Base-by-base conservation (phyloP, 2,797 vertebrate species). In the Xenops minutus region DNA sequence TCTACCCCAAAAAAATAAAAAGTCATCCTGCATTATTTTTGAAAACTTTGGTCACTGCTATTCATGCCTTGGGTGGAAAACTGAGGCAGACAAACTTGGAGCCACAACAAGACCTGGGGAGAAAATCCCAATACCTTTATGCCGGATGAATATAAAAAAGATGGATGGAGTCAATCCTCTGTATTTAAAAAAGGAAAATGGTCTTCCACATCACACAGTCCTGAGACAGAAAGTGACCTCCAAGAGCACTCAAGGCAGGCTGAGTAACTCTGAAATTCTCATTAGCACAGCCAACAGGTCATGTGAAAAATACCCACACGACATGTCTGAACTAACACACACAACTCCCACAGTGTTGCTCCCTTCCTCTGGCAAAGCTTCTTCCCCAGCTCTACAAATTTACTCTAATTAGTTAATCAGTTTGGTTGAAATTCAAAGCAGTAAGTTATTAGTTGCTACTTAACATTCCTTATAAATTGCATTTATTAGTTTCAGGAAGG, bases 381-480 rank as follows among this genome's bases (percentile, higher is more conserved):
- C 96, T 95, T 96, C 92, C 84, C 76, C 87, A 96, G 94, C 97
- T 97, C 94, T 69, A 93, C 93, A 96, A 97, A 98, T 97, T 96
- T 93, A 92, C 97, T 97, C 96, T 97, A 98, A 98, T 98, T 98
- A 98, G 98, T 98, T 97, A 97, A 98, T 98, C 97, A 98, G 92
- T 97, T 98, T 98, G 97, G 95, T 96, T 98, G 97, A 98, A 98
- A 98, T 96, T 98, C 97, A 97, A 98, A 97, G 97, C 97, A 98
- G 97, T 98, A 98, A 98, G 96, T 97, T 98, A 97, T 98, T 98
- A 98, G 98, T 98, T 98, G 97, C 98, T 98, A 98, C 97, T 98
- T 98, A 98, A 97, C 96, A 98, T 98, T 98, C 97, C 97, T 98
- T 97, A 98, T 97, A 98, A 98, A 98, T 97, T 97, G 97, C 97